These are phyloP conservation scores for Daphoenositta chrysoptera DNA, from an alignment of 2,113 vertebrate species.

Conservation along the genomic window DNA sequence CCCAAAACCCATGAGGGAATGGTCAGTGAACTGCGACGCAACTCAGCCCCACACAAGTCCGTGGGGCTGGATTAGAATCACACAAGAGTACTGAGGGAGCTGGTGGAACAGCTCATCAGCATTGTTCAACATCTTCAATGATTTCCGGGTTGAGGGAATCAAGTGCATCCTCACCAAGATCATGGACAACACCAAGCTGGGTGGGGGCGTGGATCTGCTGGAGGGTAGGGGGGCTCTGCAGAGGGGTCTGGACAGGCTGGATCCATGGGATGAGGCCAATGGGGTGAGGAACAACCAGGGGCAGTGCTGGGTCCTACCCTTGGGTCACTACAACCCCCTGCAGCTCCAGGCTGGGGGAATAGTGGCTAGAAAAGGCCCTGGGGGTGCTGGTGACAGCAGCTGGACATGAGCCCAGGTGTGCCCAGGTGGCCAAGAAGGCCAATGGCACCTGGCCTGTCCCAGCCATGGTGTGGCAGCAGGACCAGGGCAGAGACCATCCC, in stretches of 20 bases:
- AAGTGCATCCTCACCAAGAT: too few relatives aligned
- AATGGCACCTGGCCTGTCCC: neutral
- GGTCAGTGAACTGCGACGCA: too few relatives aligned
- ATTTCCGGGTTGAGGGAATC: neutral
- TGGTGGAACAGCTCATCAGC: neutral
- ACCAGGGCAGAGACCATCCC: neutral
- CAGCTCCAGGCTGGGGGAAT: neutral
- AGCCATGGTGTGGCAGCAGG: neutral
- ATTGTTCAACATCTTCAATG: neutral
- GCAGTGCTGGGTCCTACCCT: neutral
- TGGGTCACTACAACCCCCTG: neutral
- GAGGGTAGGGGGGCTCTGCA: neutral
- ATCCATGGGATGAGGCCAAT: neutral
- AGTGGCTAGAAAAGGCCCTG: neutral
- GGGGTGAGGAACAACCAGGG: neutral
- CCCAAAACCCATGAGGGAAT: neutral
- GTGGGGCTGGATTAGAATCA: neutral
- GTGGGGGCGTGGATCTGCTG: neutral
- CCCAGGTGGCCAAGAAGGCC: neutral
- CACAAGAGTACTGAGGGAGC: neutral
- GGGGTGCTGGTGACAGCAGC: neutral
- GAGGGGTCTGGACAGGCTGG: neutral
- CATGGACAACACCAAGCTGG: neutral
- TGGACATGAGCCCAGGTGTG: neutral
- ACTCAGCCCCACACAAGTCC: neutral